Evolutionary conservation across 2,888 invertebrate species (phyloP).

Genomic region (Cecidostiba fungosa): DNA sequence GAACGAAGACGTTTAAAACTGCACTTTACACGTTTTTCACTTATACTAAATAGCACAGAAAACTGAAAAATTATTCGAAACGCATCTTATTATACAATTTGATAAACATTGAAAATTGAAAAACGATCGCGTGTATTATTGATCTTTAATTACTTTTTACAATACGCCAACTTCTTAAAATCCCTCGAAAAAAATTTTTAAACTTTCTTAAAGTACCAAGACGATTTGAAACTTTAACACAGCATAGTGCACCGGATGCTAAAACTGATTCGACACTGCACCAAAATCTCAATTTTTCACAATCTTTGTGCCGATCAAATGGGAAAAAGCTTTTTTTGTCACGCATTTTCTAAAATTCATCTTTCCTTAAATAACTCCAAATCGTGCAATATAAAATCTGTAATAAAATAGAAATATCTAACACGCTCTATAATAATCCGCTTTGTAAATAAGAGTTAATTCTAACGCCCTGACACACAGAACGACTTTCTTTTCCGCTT

Average conservation of each 20-base stretch:
- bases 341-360: conserved; percentile 51
- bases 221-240: conserved; percentile 37
- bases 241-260: conserved; percentile 28
- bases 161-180: conserved; percentile 39
- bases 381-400: conserved; percentile 71
- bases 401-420: conserved; percentile 75
- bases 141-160: conserved; percentile 62
- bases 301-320: conserved; percentile 40
- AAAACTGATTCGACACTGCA: conserved; percentile 34
- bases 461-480: conserved; percentile 52
- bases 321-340: conserved; percentile 43
- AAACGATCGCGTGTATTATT: conserved; percentile 62
- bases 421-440: conserved; percentile 66
- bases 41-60: not conserved
- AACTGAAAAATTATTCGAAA: conserved; percentile 25
- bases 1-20: conserved; percentile 18
- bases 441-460: conserved; percentile 66
- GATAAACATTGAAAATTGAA: conserved; percentile 58
- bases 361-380: conserved; percentile 67
- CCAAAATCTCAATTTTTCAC: conserved; percentile 19
- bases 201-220: conserved; percentile 14
- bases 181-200: conserved; percentile 8
- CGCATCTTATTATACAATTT: conserved; percentile 49
- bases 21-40: not conserved
- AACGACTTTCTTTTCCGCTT: conserved; percentile 22